Evolutionary conservation across 2,797 vertebrate species (phyloP).

Genomic region (Anguilla marmorata): DNA sequence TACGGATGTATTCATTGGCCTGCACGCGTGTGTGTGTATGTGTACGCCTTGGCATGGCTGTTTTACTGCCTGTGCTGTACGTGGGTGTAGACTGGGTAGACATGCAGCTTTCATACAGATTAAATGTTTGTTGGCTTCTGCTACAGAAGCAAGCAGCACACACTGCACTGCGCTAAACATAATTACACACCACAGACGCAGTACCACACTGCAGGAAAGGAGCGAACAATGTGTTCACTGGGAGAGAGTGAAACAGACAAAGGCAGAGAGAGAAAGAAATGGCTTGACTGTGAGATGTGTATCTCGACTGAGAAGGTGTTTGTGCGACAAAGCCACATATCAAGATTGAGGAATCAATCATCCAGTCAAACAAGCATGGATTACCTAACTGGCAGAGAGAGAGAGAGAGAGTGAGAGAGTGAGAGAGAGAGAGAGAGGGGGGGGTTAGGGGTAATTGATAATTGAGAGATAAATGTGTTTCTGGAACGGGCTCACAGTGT

Average conservation of each 20-base stretch:
- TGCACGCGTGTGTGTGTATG: neutral
- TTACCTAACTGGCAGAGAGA: neutral
- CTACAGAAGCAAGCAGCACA: neutral
- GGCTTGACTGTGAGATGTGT: neutral
- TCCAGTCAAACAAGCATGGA: neutral
- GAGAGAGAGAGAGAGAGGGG: neutral
- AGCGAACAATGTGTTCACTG: neutral
- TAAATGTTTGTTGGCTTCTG: neutral
- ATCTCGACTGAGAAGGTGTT: neutral
- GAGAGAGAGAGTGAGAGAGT: neutral
- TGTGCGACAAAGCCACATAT: neutral
- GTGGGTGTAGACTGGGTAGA: neutral
- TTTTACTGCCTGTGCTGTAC: neutral
- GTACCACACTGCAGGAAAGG: neutral
- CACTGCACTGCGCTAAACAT: neutral
- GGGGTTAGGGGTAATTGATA: neutral
- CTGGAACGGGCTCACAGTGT: neutral
- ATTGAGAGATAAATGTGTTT: slow-evolving; percentile 5
- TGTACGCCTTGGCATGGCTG: neutral
- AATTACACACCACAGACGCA: neutral
- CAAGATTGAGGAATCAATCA: neutral
- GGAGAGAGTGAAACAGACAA: neutral
- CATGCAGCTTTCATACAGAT: neutral
- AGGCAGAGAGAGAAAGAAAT: neutral
- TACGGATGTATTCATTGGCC: neutral